Evolutionary conservation across 2,888 invertebrate genomes (phyloP).

Genomic region (Caenorhabditis doughertyi): DNA sequence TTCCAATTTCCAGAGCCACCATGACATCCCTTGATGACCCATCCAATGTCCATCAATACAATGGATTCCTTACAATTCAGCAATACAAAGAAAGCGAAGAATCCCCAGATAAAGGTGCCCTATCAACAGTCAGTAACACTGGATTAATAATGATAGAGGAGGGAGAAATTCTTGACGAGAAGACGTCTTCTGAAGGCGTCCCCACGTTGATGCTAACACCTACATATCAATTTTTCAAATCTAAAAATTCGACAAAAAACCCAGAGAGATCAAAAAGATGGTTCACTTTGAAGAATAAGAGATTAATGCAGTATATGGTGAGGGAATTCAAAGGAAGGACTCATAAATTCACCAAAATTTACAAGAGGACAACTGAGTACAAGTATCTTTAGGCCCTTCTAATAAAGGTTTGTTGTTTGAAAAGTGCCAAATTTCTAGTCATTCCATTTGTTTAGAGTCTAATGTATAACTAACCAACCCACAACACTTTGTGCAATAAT

Average conservation of each 20-base stretch:
- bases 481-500: conserved; percentile 51
- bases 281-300: conserved; percentile 67
- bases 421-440: conserved; percentile 47
- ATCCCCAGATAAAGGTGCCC: conserved; percentile 56
- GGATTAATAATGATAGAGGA: conserved; percentile 73
- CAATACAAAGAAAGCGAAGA: conserved; percentile 68
- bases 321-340: conserved; percentile 62
- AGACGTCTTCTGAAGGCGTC: conserved; percentile 49
- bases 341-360: conserved; percentile 69
- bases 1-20: conserved; percentile 50
- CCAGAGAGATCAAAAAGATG: conserved; percentile 59
- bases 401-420: not conserved
- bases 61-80: conserved; percentile 72
- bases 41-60: conserved; percentile 63
- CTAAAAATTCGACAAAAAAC: conserved; percentile 8
- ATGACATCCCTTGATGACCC: conserved; percentile 64
- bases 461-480: not conserved
- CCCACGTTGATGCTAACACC: conserved; percentile 65
- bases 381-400: conserved; percentile 45
- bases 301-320: conserved; percentile 68
- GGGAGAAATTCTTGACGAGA: conserved; percentile 65
- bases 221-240: conserved; percentile 49
- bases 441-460: not conserved
- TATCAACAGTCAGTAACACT: conserved; percentile 68
- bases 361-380: conserved; percentile 61